These are phyloP conservation scores for Myrmecophaga tridactyla DNA, from an alignment of 2,113 vertebrate species.

Conservation along the genomic window DNA sequence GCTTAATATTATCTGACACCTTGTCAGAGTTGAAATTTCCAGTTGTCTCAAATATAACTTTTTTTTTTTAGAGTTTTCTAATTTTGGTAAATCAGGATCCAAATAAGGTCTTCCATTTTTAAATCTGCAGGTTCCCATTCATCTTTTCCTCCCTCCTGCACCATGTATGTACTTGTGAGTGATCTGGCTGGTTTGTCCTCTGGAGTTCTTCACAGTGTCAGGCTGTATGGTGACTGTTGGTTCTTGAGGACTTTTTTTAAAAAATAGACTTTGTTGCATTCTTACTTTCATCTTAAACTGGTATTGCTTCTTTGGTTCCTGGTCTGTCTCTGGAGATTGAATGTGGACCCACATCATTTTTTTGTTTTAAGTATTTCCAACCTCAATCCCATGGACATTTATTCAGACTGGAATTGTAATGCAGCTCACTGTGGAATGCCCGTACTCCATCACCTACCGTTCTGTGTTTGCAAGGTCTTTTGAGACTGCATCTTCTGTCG, in stretches of 20 bases:
- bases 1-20: background rate
- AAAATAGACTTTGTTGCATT: no score
- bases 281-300: background rate
- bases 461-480: background rate
- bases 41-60: background rate
- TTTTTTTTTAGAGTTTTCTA: no score
- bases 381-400: background rate
- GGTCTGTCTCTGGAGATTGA: background rate
- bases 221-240: background rate
- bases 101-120: background rate
- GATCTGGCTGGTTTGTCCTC: background rate
- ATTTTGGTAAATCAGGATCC: background rate
- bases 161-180: background rate
- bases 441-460: background rate
- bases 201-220: background rate
- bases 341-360: background rate
- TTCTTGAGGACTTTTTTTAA: background rate
- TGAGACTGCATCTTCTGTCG: background rate
- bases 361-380: background rate
- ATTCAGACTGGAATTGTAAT: background rate
- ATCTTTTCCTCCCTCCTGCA: background rate
- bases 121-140: background rate
- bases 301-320: background rate
- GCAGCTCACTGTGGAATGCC: rapidly evolving
- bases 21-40: background rate